phyloP scores from a whole-genome alignment of 2,797 vertebrate genomes.

The Bovichtus diacanthus region DNA sequence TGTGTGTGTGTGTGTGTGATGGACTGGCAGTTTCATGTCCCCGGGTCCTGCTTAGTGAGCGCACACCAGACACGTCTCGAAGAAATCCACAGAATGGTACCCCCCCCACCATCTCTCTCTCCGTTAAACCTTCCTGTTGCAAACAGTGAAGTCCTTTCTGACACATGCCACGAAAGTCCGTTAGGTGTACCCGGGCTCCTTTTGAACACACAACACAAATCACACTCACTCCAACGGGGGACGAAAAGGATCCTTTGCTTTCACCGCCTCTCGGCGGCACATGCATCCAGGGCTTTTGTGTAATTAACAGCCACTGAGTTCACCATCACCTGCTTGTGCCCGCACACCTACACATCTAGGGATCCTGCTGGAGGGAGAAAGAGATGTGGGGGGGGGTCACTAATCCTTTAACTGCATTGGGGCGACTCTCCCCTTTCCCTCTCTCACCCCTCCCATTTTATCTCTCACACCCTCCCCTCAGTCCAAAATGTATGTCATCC shows the following conservation, averaged over 20 bases:
- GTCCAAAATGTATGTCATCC: constrained; percentile 57
- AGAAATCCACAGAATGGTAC: constrained; percentile 86
- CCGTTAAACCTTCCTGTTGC: constrained; percentile 83
- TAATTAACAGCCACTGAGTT: constrained; percentile 83
- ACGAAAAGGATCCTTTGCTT: constrained; percentile 25
- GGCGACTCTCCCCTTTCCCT: constrained; percentile 53
- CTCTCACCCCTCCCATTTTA: constrained; percentile 7
- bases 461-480: constrained; percentile 26
- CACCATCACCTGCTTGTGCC: constrained; percentile 61
- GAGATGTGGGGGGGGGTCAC: constrained; percentile 23
- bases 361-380: constrained; percentile 32
- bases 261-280: constrained; percentile 34
- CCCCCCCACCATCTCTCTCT: constrained; percentile 43
- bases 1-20: constrained; percentile 14
- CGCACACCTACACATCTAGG: constrained; percentile 66
- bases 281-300: constrained; percentile 79
- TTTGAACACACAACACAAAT: background rate
- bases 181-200: constrained; percentile 11
- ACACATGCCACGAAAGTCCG: constrained; percentile 48
- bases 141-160: constrained; percentile 80
- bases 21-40: constrained; percentile 66
- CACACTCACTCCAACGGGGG: constrained; percentile 12
- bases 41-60: constrained; percentile 73
- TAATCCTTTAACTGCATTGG: constrained; percentile 69
- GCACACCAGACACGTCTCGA: constrained; percentile 90